These are phyloP conservation scores for Dinothrombium tinctorium DNA, from an alignment of 1,140 invertebrate genomes.

Conservation along the genomic window DNA sequence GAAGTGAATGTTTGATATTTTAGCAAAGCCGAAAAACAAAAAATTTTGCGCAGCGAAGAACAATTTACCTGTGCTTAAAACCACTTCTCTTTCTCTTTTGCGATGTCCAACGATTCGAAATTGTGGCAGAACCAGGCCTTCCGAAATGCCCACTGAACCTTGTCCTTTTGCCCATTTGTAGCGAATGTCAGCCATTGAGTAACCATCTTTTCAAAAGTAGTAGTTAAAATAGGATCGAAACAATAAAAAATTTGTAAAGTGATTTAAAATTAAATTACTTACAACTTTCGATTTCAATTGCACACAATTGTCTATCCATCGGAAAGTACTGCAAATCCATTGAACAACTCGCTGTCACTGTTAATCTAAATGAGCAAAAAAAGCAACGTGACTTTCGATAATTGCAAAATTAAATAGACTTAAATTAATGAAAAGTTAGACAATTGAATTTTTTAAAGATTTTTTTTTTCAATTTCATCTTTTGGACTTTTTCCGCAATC, in stretches of 20 bases:
- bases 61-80: constrained; percentile 58
- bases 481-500: no score
- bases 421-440: no score
- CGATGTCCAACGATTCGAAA: constrained; percentile 39
- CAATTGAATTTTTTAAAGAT: no score
- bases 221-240: background rate
- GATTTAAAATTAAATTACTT: constrained; percentile 16
- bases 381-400: no score
- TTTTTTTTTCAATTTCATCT: no score
- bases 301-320: constrained; percentile 24
- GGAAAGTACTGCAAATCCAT: constrained; percentile 24
- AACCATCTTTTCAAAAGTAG: constrained; percentile 43
- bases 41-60: no score
- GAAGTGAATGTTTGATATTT: no score
- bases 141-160: constrained; percentile 68
- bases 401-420: no score
- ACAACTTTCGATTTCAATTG: constrained; percentile 29
- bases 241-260: background rate
- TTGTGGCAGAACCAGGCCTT: constrained; percentile 75
- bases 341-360: constrained; percentile 22
- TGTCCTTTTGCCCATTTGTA: constrained; percentile 30
- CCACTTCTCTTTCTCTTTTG: constrained; percentile 51
- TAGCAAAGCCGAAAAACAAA: no score
- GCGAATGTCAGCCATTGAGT: constrained; percentile 85
- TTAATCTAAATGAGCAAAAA: constrained; percentile 17